Evolutionary conservation across 1,140 invertebrate genomes (phyloP), one percentile per base, ranked within the genome.

Genomic region (Drosophila teissieri): DNA sequence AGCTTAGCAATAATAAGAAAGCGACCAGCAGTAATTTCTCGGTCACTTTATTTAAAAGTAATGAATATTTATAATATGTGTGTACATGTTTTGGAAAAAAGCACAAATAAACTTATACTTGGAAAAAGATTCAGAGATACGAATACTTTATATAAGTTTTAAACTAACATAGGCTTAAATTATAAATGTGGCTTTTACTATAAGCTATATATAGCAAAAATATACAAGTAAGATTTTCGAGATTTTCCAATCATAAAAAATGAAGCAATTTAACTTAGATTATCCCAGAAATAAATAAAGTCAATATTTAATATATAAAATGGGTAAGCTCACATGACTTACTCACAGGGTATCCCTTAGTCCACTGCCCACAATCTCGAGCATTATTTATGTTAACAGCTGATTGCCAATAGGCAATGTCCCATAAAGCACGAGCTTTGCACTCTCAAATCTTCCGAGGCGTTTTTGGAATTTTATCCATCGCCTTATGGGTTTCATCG

Each of bases 381-480:
- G 1, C 52, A 57, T 57, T 57, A 72, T 70, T 72, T 70, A 70
- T 70, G 36, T 70, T 70, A 37, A 48, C 67, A 70, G 51, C 65
- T 70, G 64, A 70, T 70, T 70, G 67, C 64, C 64, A 72, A 72
- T 72, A 72, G 52, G 67, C 67, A 49, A 27, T 57, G 67, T 49
- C 44, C 67, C 67, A 70, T 70, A 70, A 70, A 70, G 65, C 68
- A 72, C 57, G 27, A 72, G 68, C n/a, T 70, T 70, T 72, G 64
- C 67, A 70, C 68, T 55, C 51, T 49, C 64, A 49, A 40, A 57
- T 70, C 52, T 70, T 72, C 15, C 52, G 67, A 70, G 51, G 65
- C 65, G 36, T 57, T 70, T 70, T 72, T 72, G 51, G 68, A 72
- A 72, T 72, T 70, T 74, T 54, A 55, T 64, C 44, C 63, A 22